These are phyloP conservation scores for Abramis brama DNA, from an alignment of 2,113 vertebrate species.

Conservation along the genomic window DNA sequence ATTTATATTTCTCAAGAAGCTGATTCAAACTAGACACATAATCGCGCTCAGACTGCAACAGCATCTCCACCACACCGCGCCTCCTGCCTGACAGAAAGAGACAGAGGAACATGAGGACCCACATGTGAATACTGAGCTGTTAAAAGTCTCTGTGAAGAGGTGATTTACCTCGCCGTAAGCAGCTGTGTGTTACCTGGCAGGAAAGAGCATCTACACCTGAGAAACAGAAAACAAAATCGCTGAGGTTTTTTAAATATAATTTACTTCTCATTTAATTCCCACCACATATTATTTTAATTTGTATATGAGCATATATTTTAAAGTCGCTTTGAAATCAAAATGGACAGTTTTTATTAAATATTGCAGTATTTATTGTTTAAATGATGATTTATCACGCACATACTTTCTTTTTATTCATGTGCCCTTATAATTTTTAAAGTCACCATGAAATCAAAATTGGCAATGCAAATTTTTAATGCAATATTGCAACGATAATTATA, in stretches of 20 bases:
- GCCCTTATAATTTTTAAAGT: too few relatives aligned
- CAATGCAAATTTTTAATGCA: too few relatives aligned
- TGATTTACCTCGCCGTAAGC: conserved; percentile 37
- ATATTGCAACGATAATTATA: too few relatives aligned
- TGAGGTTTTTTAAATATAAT: neutral
- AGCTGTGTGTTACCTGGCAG: conserved; percentile 3
- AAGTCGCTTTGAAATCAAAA: too few relatives aligned
- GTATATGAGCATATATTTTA: too few relatives aligned
- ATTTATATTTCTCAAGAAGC: conserved; percentile 71
- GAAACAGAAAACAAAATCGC: neutral
- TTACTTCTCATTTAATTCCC: neutral
- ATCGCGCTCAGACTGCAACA: conserved; percentile 77
- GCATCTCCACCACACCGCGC: conserved; percentile 72
- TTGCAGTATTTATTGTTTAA: too few relatives aligned
- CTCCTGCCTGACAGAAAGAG: conserved; percentile 64
- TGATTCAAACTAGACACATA: conserved; percentile 74
- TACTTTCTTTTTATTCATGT: too few relatives aligned
- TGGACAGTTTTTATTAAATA: too few relatives aligned
- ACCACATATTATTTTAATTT: neutral
- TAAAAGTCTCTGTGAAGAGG: neutral
- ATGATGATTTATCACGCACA: too few relatives aligned
- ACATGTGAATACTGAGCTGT: neutral
- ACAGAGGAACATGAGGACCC: neutral
- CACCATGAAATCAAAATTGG: too few relatives aligned
- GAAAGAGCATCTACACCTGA: conserved; percentile 31